These are phyloP conservation scores for Catocala nupta DNA, from an alignment of 2,888 invertebrate species.

Conservation along the genomic window DNA sequence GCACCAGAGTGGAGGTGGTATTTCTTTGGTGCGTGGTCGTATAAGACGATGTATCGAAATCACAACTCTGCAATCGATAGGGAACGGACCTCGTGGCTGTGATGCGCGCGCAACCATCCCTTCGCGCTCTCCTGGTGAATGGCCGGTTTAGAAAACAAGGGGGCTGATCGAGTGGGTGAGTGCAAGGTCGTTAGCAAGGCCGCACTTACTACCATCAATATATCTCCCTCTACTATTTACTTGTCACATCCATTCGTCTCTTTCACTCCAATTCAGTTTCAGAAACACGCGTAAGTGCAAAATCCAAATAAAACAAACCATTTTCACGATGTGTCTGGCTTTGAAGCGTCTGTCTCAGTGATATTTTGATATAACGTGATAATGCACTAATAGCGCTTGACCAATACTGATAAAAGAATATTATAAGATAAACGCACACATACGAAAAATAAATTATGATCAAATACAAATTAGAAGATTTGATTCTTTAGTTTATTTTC, in stretches of 20 bases:
- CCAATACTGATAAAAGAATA: conserved; percentile 3
- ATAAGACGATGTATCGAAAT: conserved; percentile 66
- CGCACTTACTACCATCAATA: conserved; percentile 73
- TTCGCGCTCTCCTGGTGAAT: conserved; percentile 78
- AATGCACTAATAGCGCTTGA: conserved; percentile 15
- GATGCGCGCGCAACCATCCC: conserved; percentile 79
- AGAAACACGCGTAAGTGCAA: conserved; percentile 73
- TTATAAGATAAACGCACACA: conserved; percentile 2
- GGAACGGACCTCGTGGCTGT: conserved; percentile 65
- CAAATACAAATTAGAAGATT: too few relatives aligned
- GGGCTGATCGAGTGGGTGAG: conserved; percentile 67
- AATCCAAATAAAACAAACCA: conserved; percentile 71
- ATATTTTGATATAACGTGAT: conserved; percentile 41
- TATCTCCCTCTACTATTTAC: conserved; percentile 65
- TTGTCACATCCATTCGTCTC: conserved; percentile 48
- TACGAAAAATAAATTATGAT: neutral
- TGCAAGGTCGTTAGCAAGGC: conserved; percentile 81
- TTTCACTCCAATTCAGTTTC: conserved; percentile 73
- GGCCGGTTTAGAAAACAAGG: conserved; percentile 74
- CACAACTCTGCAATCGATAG: conserved; percentile 75
- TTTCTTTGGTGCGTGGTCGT: conserved; percentile 6
- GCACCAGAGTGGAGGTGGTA: conserved; percentile 23
- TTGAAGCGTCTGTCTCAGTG: conserved; percentile 54
- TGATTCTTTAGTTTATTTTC: too few relatives aligned
- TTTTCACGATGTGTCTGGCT: conserved; percentile 61